Evolutionary conservation across 2,113 vertebrate species (phyloP), one percentile per base, ranked within the genome.

Genomic region (Trematomus loennbergii): DNA sequence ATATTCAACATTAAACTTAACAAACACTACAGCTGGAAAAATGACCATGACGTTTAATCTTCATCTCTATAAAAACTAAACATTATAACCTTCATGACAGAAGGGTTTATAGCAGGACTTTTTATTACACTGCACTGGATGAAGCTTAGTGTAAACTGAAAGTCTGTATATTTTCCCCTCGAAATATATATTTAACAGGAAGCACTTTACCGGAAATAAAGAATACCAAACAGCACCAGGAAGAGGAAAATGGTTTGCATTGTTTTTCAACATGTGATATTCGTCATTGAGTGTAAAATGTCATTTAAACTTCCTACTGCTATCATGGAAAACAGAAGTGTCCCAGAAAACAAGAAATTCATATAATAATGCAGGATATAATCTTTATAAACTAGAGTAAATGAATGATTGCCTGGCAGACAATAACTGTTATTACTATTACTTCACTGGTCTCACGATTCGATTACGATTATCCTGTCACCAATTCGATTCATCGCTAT

Each of bases 1-100:
- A 45, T 16, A n/a, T 16, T 12, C 72, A n/a, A 7, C 17, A 46
- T 75, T 59, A 40, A 13, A 64, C n/a, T 77, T 57, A 66, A 17
- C 8, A 67, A 12, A 59, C 79, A 79, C 33, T 46, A 36, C 18
- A 49, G 58, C 15, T 22, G 25, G 9, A n/a, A 45, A 68, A 29
- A 50, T n/a, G 1, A 45, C 25, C 25, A 29, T 13, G 7, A 79
- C 15, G 17, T 33, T 64, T 7, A 50, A 52, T 59, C 22, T 64
- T 15, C 53, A 53, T 8, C 20, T 40, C 18, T 71, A 3, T 48
- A 64, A 78, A 71, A 45, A n/a, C 8, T 5, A 1, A 55, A 72
- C 43, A 40, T 49, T 50, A 69, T 2, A 63, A 15, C 25, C 13
- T 40, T n/a, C 1, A 15, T 61, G 54, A 46, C 0, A 4, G 36